Evolutionary conservation across 2,888 invertebrate genomes (phyloP).

Genomic region (Agonopterix alstromeriana): DNA sequence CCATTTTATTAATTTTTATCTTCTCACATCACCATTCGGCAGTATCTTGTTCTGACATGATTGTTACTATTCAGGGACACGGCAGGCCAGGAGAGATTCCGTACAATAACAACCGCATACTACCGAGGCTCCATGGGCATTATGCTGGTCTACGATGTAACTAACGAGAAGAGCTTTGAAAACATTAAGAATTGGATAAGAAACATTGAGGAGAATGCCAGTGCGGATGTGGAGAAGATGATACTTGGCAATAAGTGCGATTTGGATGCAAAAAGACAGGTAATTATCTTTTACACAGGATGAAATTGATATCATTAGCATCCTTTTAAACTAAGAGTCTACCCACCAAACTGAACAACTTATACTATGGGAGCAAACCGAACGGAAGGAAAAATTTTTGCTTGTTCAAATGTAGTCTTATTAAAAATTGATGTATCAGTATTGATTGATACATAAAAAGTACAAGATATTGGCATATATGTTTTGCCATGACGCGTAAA

Average conservation of each 20-base stretch:
- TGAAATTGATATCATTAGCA: too few relatives aligned
- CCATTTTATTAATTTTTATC: too few relatives aligned
- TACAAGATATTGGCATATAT: too few relatives aligned
- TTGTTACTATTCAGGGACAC: conserved; percentile 87
- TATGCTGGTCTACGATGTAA: conserved; percentile 99
- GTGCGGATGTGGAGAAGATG: conserved; percentile 99
- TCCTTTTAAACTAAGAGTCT: too few relatives aligned
- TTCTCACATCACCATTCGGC: too few relatives aligned
- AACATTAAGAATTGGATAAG: conserved; percentile 99
- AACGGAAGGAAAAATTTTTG: too few relatives aligned
- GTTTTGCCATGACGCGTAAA: too few relatives aligned
- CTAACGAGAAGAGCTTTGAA: conserved; percentile 99
- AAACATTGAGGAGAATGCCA: conserved; percentile 99
- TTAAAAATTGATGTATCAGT: too few relatives aligned
- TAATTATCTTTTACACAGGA: conserved; percentile 36
- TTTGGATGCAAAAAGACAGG: conserved; percentile 95
- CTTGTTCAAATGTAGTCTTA: too few relatives aligned
- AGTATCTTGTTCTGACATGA: neutral
- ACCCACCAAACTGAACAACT: too few relatives aligned
- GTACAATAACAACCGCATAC: conserved; percentile 99
- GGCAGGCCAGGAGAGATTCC: conserved; percentile 98
- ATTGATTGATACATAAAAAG: too few relatives aligned
- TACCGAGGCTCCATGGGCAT: conserved; percentile 99
- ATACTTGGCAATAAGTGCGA: conserved; percentile 99
- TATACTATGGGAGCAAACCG: too few relatives aligned